Evolutionary conservation across 2,888 invertebrate genomes (phyloP).

Genomic region (Rhagonycha lutea): DNA sequence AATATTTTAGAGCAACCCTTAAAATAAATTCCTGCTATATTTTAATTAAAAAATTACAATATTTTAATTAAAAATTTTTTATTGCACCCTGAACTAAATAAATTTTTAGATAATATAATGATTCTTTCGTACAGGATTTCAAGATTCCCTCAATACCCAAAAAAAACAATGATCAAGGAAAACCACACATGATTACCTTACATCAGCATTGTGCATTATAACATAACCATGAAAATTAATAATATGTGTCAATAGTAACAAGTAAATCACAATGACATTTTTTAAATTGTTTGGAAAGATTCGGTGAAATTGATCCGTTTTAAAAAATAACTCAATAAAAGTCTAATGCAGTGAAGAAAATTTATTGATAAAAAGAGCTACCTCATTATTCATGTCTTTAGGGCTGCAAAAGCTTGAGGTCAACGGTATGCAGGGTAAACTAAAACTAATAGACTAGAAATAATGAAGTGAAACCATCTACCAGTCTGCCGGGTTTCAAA

Average conservation of each 20-base stretch:
- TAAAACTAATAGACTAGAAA: slow-evolving; percentile 12
- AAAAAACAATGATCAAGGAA: neutral
- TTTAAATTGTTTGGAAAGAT: neutral
- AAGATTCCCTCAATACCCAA: neutral
- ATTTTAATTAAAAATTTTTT: neutral
- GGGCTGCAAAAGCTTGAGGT: slow-evolving; percentile 9
- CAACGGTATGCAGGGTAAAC: slow-evolving; percentile 11
- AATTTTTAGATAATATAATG: neutral
- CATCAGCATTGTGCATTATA: neutral
- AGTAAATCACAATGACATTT: neutral
- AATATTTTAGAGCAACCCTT: neutral
- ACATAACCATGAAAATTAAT: neutral
- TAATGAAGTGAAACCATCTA: slow-evolving; percentile 11
- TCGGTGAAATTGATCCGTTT: neutral
- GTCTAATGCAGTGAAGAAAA: neutral
- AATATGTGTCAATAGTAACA: neutral
- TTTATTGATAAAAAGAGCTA: slow-evolving; percentile 4
- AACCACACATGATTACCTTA: neutral
- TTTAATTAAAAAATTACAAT: neutral
- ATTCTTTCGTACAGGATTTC: neutral
- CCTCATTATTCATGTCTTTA: neutral
- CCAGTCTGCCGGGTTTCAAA: neutral
- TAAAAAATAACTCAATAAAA: neutral
- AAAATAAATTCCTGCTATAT: neutral
- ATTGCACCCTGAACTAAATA: neutral